Percentiles rank a stretch among this genome's conserved stretches.
Evolutionary conservation across 1,140 invertebrate species (phyloP).

Genomic region (Drosophila pseudoananassae): DNA sequence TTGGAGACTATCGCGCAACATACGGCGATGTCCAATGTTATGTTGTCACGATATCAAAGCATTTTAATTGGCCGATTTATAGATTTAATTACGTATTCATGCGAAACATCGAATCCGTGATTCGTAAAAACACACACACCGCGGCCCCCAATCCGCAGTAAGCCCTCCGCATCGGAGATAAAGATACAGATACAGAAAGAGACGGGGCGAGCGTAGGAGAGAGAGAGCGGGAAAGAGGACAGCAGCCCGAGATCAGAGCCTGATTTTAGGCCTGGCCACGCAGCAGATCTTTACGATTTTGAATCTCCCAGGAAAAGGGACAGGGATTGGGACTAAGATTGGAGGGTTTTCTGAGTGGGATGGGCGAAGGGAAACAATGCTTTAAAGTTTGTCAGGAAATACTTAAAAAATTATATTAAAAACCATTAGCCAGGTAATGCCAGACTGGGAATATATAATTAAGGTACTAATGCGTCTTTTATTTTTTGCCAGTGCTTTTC

Average conservation of each 20-base stretch:
- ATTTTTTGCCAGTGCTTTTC: neutral
- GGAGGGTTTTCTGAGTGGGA: slow-evolving; percentile 11
- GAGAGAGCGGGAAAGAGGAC: slow-evolving; percentile 19
- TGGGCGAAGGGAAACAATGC: neutral
- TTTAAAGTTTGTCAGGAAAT: neutral
- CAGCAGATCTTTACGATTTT: slow-evolving; percentile 80
- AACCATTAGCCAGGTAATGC: no score
- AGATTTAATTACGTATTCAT: slow-evolving; percentile 84
- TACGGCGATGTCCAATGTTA: slow-evolving; percentile 80
- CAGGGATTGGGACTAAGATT: neutral
- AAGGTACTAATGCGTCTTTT: neutral
- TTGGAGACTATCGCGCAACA: slow-evolving; percentile 31
- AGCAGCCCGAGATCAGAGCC: slow-evolving; percentile 56
- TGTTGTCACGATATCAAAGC: slow-evolving; percentile 84
- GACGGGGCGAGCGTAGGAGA: slow-evolving; percentile 9
- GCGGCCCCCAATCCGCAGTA: slow-evolving; percentile 52
- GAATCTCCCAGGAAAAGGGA: slow-evolving; percentile 38
- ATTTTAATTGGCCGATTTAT: slow-evolving; percentile 84
- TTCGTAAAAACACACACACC: slow-evolving; percentile 84
- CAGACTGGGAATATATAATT: neutral
- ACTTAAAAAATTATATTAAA: no score
- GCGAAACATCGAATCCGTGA: slow-evolving; percentile 84
- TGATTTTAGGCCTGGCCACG: slow-evolving; percentile 61
- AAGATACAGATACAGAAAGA: slow-evolving; percentile 35
- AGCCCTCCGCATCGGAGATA: slow-evolving; percentile 15